Conservation (phyloP, 2,113 vertebrate species). For the Sinocyclocheilus anophthalmus region DNA sequence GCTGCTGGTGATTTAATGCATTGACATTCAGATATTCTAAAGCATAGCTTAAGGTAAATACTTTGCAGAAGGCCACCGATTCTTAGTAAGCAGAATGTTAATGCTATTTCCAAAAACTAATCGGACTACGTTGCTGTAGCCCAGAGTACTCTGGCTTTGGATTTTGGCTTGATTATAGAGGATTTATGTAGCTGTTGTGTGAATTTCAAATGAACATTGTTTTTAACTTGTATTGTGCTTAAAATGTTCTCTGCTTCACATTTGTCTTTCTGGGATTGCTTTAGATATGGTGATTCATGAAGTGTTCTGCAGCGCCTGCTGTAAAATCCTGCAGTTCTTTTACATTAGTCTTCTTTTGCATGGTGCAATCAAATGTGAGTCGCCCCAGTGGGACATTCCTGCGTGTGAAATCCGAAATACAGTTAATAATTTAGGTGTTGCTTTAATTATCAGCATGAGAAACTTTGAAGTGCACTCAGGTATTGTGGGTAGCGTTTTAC, state of each 20-base stretch:
- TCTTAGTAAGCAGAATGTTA: not conserved
- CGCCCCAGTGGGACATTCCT: not conserved
- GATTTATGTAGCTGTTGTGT: conserved; percentile 2
- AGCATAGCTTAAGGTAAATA: not conserved
- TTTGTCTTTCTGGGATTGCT: conserved; percentile 24
- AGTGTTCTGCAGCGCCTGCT: not conserved
- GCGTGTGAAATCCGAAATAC: no score
- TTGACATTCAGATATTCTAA: not conserved
- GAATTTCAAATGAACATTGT: conserved; percentile 27
- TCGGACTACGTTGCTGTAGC: not conserved
- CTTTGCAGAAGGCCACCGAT: not conserved
- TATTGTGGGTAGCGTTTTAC: no score
- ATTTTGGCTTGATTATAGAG: not conserved
- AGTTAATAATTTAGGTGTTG: no score
- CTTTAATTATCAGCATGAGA: no score
- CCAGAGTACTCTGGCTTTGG: not conserved
- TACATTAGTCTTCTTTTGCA: not conserved
- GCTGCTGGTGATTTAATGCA: not conserved
- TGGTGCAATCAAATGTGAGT: not conserved
- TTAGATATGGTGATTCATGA: conserved; percentile 22
- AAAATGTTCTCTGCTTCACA: not conserved
- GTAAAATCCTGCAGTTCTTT: not conserved
- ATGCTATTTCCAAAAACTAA: not conserved
- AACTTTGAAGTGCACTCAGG: no score
- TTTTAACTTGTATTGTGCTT: conserved; percentile 21